Percentiles rank a stretch among this genome's conserved stretches.
Conservation (phyloP, 2,797 vertebrate species). For the Cyprinella venusta region DNA sequence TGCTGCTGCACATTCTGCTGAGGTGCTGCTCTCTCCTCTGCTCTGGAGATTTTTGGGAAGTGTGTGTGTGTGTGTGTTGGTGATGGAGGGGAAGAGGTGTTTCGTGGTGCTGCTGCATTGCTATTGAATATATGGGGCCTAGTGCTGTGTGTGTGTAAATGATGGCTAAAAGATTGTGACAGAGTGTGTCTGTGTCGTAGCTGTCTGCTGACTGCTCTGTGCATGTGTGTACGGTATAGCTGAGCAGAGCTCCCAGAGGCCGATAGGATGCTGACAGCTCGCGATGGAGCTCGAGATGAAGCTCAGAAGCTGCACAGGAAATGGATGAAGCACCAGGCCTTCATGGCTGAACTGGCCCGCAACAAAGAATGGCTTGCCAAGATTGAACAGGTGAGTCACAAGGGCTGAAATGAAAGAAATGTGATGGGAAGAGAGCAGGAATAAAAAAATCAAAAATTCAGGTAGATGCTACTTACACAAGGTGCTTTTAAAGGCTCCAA, state of each 20-base stretch:
- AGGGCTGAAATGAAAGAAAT: neutral
- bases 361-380: conserved; percentile 96
- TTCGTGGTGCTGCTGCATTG: conserved; percentile 15
- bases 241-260: conserved; percentile 78
- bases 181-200: conserved; percentile 33
- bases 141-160: conserved; percentile 22
- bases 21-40: conserved; percentile 75
- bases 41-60: conserved; percentile 63
- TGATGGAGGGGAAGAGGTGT: conserved; percentile 68
- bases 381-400: conserved; percentile 86
- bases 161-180: conserved; percentile 34
- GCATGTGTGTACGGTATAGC: conserved; percentile 76
- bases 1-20: conserved; percentile 75
- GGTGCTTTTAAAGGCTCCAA: neutral
- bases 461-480: neutral
- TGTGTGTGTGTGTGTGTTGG: conserved; percentile 63
- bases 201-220: conserved; percentile 67
- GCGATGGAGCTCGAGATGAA: conserved; percentile 93
- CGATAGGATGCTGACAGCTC: conserved; percentile 95
- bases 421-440: neutral
- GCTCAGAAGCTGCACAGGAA: conserved; percentile 94
- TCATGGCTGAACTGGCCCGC: conserved; percentile 92
- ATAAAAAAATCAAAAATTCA: no score
- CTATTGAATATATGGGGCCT: conserved; percentile 37
- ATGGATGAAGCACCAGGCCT: conserved; percentile 98